Percentiles rank a stretch among this genome's conserved stretches.
Conservation (phyloP, 2,888 invertebrate species). For the Eilema sororculum region DNA sequence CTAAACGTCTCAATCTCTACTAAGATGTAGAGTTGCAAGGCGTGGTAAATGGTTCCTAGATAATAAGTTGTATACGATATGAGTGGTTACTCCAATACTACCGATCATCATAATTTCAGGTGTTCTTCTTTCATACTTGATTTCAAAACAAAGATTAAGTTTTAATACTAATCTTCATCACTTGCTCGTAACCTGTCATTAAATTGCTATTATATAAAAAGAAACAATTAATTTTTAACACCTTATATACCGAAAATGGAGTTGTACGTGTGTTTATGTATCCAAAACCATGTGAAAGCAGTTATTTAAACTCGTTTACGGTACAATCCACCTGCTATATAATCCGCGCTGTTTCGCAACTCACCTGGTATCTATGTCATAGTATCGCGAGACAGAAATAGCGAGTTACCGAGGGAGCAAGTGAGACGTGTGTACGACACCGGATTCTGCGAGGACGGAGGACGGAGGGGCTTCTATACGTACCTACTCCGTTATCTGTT, state of each 20-base stretch:
- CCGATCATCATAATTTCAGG: not conserved
- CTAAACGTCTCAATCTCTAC: too few species aligned
- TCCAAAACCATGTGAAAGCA: conserved; percentile 81
- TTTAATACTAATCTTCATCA: not conserved
- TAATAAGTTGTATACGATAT: not conserved
- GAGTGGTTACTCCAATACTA: not conserved
- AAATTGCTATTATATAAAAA: conserved; percentile 22
- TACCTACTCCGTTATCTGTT: conserved; percentile 81
- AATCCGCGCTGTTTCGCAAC: conserved; percentile 87
- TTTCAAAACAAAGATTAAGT: not conserved
- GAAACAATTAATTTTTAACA: conserved; percentile 12
- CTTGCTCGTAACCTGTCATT: conserved; percentile 9
- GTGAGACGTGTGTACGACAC: conserved; percentile 63
- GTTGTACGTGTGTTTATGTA: conserved; percentile 64
- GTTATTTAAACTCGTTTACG: conserved; percentile 84
- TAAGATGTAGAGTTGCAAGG: not conserved
- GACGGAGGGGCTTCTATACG: conserved; percentile 77
- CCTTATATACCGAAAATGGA: conserved; percentile 40
- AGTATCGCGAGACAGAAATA: conserved; percentile 63
- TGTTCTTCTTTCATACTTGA: not conserved
- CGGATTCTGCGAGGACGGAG: conserved; percentile 80
- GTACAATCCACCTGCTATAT: conserved; percentile 86
- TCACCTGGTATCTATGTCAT: conserved; percentile 83
- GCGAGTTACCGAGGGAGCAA: conserved; percentile 53
- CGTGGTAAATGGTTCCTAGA: not conserved